Conservation (phyloP, 2,113 vertebrate species). For the Girardinichthys multiradiatus region DNA sequence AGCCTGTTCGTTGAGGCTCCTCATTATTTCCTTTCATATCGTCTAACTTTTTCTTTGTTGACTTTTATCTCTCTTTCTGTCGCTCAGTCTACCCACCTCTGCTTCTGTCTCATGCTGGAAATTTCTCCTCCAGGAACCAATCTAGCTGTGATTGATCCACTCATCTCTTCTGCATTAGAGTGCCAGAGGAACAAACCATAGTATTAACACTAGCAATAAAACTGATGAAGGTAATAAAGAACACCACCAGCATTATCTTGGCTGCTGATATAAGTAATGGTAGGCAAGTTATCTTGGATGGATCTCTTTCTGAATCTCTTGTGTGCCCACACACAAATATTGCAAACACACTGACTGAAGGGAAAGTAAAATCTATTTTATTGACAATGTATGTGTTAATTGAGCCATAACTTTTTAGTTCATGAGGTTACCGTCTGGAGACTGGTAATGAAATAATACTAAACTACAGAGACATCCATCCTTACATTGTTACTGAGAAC, state of each 20-base stretch:
- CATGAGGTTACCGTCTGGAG: constrained; percentile 38
- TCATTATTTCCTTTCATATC: constrained; percentile 42
- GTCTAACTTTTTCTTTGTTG: constrained; percentile 21
- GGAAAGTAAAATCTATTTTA: constrained; percentile 35
- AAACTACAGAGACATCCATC: constrained; percentile 25
- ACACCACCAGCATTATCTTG: constrained; percentile 61
- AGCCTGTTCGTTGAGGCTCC: constrained; percentile 45
- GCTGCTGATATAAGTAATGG: constrained; percentile 68
- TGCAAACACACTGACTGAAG: not conserved
- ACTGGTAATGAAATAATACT: constrained; percentile 41
- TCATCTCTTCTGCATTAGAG: constrained; percentile 77
- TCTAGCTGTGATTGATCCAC: constrained; percentile 76
- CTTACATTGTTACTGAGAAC: no score
- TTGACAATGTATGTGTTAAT: constrained; percentile 57
- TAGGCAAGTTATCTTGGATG: constrained; percentile 49
- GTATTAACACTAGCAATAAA: constrained; percentile 77
- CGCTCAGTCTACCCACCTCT: constrained; percentile 10
- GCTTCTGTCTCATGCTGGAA: constrained; percentile 36
- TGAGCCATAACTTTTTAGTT: constrained; percentile 43
- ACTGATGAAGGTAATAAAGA: constrained; percentile 77
- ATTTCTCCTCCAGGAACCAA: constrained; percentile 70
- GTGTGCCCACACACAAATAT: constrained; percentile 16
- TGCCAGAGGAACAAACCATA: constrained; percentile 61
- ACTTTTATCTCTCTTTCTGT: constrained; percentile 37
- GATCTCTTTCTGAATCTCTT: constrained; percentile 36